Conservation (phyloP, 1,140 invertebrate species). For the Copidosoma floridanum region DNA sequence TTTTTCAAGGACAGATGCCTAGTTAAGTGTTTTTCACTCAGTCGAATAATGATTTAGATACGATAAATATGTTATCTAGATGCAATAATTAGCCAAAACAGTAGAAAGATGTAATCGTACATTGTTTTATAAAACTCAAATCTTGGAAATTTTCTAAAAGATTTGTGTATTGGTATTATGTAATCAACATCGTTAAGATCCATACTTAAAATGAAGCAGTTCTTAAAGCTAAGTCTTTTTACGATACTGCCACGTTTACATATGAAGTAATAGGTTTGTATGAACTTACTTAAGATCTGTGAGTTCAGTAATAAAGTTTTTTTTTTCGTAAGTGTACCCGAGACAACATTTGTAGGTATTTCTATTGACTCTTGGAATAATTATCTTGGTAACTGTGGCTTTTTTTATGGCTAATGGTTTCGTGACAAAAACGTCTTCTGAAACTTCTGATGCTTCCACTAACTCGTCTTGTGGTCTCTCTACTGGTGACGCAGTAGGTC, state of each 20-base stretch:
- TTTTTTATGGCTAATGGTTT: too few species aligned
- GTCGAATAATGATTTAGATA: neutral
- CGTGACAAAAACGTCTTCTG: neutral
- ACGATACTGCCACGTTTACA: slow-evolving; percentile 14
- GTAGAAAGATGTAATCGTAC: slow-evolving; percentile 20
- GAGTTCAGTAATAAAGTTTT: slow-evolving; percentile 27
- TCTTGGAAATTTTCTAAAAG: slow-evolving; percentile 23
- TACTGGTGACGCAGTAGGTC: neutral
- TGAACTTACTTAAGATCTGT: slow-evolving; percentile 18
- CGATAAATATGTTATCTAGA: slow-evolving; percentile 19
- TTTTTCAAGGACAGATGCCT: slow-evolving; percentile 12
- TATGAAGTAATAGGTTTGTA: slow-evolving; percentile 20
- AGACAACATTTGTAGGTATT: neutral
- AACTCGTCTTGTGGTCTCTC: neutral
- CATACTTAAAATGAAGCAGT: slow-evolving; percentile 25
- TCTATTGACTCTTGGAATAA: too few species aligned
- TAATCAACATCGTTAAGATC: slow-evolving; percentile 31
- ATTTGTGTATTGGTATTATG: slow-evolving; percentile 21
- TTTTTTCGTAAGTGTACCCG: neutral
- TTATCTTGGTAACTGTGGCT: too few species aligned
- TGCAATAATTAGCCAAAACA: slow-evolving; percentile 18
- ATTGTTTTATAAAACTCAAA: neutral
- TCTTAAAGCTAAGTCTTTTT: neutral
- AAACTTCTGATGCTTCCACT: neutral
- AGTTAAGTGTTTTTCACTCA: neutral